Base-by-base conservation (phyloP, 2,888 invertebrate species). In the Megalurothrips usitatus region DNA sequence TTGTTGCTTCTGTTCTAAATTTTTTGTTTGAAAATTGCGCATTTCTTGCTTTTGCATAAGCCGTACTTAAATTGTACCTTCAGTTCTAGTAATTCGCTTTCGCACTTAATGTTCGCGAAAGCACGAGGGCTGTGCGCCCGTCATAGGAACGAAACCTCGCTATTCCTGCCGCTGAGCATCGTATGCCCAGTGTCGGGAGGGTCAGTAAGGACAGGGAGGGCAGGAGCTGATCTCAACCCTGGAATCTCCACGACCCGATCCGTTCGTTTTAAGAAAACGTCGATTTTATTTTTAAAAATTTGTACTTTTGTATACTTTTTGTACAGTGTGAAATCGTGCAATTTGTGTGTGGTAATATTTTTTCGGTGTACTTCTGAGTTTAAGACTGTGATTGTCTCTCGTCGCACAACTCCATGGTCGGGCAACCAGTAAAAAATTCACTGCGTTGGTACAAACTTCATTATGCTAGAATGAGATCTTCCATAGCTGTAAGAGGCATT, bases 301-400 rank as follows among this genome's bases (percentile, higher is more conserved):
- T 58, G 17, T 75, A 75, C 26, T 75, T 75, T 75, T 75, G 68
- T 75, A 75, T 75, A 75, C 23, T 17, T 75, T 23, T 75, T 75
- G 68, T 75, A 75, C 23, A 26, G 26, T 75, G 12, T 26, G 23
- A 75, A 23, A 75, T 12, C 68, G 68, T 75, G 68, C 68, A 75
- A 75, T 75, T 11, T 75, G 10, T 75, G 68, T 75, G 68, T 75
- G 11, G 68, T 12, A 75, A 75, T 26, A 58, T 14, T 58, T 14
- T 58, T 58, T 14, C 58, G 14, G 58, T 58, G 58, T 75, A 75
- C 68, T 75, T 75, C 12, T 26, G 23, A 26, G 26, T 23, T 12
- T 75, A 75, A 75, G 68, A 75, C 68, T 75, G 68, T 75, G 68
- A 75, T 75, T 26, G 68, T 75, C 68, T 26, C 58, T 26, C 68